Base-by-base conservation (phyloP, 2,113 vertebrate genomes). In the Pollimyrus isidori region DNA sequence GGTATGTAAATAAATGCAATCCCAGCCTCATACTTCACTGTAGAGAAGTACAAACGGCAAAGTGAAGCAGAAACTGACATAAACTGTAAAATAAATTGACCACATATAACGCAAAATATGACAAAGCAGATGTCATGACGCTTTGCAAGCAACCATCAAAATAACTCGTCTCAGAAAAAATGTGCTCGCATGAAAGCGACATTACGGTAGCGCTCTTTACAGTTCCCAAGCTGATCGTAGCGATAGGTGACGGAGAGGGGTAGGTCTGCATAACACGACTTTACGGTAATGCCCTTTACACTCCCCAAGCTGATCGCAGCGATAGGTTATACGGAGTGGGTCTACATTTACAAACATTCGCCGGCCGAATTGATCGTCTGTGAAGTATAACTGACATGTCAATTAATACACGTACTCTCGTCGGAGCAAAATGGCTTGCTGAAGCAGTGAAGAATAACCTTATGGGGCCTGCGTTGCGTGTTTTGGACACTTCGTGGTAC, bases 401-500 rank as follows among this genome's bases (percentile, higher is more conserved):
- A 0, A 91, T 94, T 0, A 95, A 95, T 53, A 93, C 95, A 89
- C 95, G 96, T 0, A 96, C 97, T 0, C 88, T 99, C 0, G 97
- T 99, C 15, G 97, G 97, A 0, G 95, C 94, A 0, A 96, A 96
- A 73, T 99, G 98, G 98, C 95, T 99, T 48, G 93, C 95, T 0
- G 96, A 99, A 76, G 96, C 97, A 0, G 91, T 98, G 88, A 94
- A 91, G n/a, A 93, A 91, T 7, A 94, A 96, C 1, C 94, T 92
- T 0, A 42, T 96, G 2, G 96, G 96, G 0, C 94, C 95, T 82
- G 94, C 94, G 1, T 92, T 99, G 49, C 95, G 95, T 69, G 87
- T 99, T 0, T 93, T 99, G 0, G 98, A 99, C 62, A 93, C 97
- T 0, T 99, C 98, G 1, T 99, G 97, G 98, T 97, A 99, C 90